Base-by-base conservation (phyloP, 2,888 invertebrate genomes). In the Melinaea menophilus region DNA sequence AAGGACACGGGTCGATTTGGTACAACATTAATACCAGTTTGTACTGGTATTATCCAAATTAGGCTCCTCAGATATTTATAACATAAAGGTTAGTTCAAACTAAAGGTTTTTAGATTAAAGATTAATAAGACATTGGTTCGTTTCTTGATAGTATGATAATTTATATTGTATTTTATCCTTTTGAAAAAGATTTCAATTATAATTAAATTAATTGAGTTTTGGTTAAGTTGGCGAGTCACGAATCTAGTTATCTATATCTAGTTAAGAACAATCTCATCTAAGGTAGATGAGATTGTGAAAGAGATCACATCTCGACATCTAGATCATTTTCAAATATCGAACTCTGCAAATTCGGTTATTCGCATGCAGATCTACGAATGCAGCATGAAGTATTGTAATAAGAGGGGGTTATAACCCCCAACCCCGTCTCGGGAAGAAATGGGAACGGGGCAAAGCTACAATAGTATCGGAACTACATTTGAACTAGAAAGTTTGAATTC, bases 291-390 rank as follows among this genome's bases (percentile, higher is more conserved):
- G 22, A 22, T 22, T 22, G 7, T 41, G 9, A 41, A 41, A 9
- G 9, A 5, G 64, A 67, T 65, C 64, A 65, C 60, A 64, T 69
- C 63, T 64, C 61, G 56, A 56, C 59, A 67, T 65, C 63, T 62
- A 60, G 56, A 68, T 67, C 66, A 61, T 81, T 84, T 79, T 79
- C 75, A 72, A 81, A 81, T 79, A 80, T 80, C 77, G 75, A 78
- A 79, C 84, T 81, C 81, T 68, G 78, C 76, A 85, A 88, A 87
- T 86, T 81, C 73, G 82, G 78, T 67, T 74, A 88, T 89, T 89
- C 81, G 85, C 81, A 88, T 88, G 88, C 88, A 81, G 82, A 82
- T 82, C 72, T 68, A 66, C 58, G 63, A 69, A 69, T 76, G 75
- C 75, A 75, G 66, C 70, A 67, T 65, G 55, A 65, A 65, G 62